Evolutionary conservation across 2,888 invertebrate species (phyloP).

Genomic region (Drosophila anomelani): DNA sequence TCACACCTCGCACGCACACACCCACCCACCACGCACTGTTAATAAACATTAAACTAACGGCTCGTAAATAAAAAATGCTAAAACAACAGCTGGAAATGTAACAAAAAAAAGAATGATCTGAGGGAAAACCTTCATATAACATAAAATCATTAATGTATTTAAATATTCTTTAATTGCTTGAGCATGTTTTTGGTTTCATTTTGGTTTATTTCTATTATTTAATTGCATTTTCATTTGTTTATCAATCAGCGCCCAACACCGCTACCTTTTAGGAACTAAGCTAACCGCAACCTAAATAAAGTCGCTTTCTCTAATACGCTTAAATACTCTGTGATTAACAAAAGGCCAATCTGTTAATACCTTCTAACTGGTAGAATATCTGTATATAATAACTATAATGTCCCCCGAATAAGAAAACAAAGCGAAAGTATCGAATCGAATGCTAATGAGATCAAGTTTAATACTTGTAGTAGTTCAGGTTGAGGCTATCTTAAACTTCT

Average conservation of each 20-base stretch:
- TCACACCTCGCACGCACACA: constrained; percentile 27
- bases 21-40: constrained; percentile 46
- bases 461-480: constrained; percentile 34
- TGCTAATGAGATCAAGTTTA: constrained; percentile 73
- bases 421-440: constrained; percentile 66
- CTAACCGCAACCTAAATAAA: constrained; percentile 25
- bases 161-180: constrained; percentile 19
- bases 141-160: constrained; percentile 1
- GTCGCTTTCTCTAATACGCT: constrained; percentile 14
- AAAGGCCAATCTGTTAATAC: constrained; percentile 18
- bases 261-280: constrained; percentile 33
- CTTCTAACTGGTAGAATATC: constrained; percentile 43
- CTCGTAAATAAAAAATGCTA: constrained; percentile 62
- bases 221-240: constrained; percentile 28
- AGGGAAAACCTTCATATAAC: background rate
- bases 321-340: constrained; percentile 26
- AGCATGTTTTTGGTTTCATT: constrained; percentile 37
- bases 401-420: constrained; percentile 15
- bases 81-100: constrained; percentile 26
- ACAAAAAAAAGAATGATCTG: constrained; percentile 3
- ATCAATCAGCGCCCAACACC: constrained; percentile 7
- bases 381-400: constrained; percentile 37
- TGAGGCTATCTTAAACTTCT: constrained; percentile 21
- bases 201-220: constrained; percentile 15
- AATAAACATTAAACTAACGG: constrained; percentile 65